Base-by-base conservation (phyloP, 2,797 vertebrate species). In the Macroramphosus scolopax region DNA sequence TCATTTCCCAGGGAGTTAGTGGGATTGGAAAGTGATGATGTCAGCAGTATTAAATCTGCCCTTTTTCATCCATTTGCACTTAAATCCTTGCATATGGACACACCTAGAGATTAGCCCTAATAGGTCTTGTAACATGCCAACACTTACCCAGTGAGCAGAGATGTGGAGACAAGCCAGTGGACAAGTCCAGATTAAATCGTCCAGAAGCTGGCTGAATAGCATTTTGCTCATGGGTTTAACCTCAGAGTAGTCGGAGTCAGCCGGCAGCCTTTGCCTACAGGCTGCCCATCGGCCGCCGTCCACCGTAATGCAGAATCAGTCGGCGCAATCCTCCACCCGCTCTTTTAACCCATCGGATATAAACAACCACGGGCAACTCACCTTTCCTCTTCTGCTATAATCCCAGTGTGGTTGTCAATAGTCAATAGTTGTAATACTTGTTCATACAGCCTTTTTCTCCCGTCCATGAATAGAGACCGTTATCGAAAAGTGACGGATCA, bases 101-200 rank as follows among this genome's bases (percentile, higher is more conserved):
- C 64, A 78, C 67, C 75, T 70, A 69, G 71, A 78, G 78, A 84
- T 86, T 84, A 83, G 72, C 78, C 67, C 52, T 76, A 75, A 72
- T 75, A 60, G 78, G 57, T 68, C 47, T 24, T 63, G 43, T 56
- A 51, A 63, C 48, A 39, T 62, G 53, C 51, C 57, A 47, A 64
- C 69, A 59, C 59, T 38, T 41, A 51, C 39, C 55, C 51, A 55
- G 17, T 2, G 49, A 67, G 60, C 37, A 35, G 38, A 22, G 54
- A 59, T 49, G 63, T 68, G 70, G 74, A 72, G 42, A 51, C 24
- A 8, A 10, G 57, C 75, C 72, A 72, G 71, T 36, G 37, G 54
- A 30, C 50, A 66, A 74, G 72, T 41, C 54, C 64, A 72, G 74
- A 78, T 82, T 77, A 68, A 60, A 82, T 58, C 11, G 9, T 22